Evolutionary conservation across 2,797 vertebrate genomes (phyloP), one percentile per base, ranked within the genome.

Genomic region (Pelochelys cantorii): DNA sequence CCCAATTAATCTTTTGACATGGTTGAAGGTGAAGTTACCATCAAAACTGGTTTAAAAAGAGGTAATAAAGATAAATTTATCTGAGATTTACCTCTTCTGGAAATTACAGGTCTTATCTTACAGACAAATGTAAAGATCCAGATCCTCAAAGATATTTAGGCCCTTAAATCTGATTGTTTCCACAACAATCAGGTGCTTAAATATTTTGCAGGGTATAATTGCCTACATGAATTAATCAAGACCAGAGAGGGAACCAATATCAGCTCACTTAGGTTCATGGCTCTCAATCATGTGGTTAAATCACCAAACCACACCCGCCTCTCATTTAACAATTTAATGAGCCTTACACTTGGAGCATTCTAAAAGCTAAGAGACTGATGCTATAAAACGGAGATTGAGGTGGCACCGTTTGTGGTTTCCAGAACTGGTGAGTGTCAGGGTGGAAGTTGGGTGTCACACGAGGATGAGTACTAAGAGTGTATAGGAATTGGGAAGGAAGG

Each of bases 61-160:
- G 34, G 12, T 4, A 52, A 94, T 92, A 93, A 93, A 91, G 57
- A 57, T 85, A 68, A 90, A 15, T 92, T 92, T 83, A 95, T 84
- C 37, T 68, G 3, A 89, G 80, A 90, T 86, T 94, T 84, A 95
- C 34, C 7, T 89, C 25, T 91, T 94, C 85, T 81, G 89, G 82
- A 83, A 94, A 83, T 55, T 6, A 8, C 83, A n/a, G 60, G 31
- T 74, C 94, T 88, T 90, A 93, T 54, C 15, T 93, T 55, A 88
- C 59, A 59, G 23, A 25, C 57, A 60, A 23, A 60, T 11, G 12
- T 60, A 29, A 60, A 60, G 59, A 27, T 60, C 11, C 59, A 29
- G 12, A 60, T 60, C 25, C 27, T 60, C 11, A 60, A 60, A 60
- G 25, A 31, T 60, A 29, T 60, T 60, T 60, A 29, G 59, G 27